Evolutionary conservation across 2,888 invertebrate species (phyloP), one percentile per base, ranked within the genome.

Genomic region (Drosophila fungiperda): DNA sequence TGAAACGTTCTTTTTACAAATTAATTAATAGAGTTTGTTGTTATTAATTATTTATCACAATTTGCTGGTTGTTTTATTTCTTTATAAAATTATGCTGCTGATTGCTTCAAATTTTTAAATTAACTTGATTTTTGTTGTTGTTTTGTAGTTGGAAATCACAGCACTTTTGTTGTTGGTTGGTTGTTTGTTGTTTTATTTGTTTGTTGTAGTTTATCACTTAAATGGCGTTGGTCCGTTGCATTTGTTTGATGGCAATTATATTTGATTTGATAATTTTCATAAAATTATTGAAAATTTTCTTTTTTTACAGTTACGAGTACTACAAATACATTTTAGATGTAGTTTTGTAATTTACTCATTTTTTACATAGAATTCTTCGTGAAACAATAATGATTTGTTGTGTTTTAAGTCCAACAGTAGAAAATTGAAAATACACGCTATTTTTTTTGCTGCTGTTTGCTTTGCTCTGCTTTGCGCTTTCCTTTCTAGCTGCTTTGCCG

Each of bases 171-270:
- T 78, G 73, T 81, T 80, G 65, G 52, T 68, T 71, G 72, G 72
- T 82, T 53, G 62, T 78, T 75, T 54, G 20, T 35, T 53, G 35
- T 29, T 50, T 82, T 52, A 57, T 77, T 74, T 50, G 15, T 35
- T 53, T 53, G 52, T 53, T 70, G 74, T 82, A 76, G 78, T 78
- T 68, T 90, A 90, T 89, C 90, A 90, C 90, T 90, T 90, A 78
- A 83, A 90, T 90, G 90, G 90, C 90, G 90, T 88, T 90, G 90
- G 89, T 90, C 90, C 90, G 90, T 90, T 90, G 80, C 89, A 89
- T 84, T 88, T 89, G 79, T 88, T 78, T 82, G 82, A 90, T 90
- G 89, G 89, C 89, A 90, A 90, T 77, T 76, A 68, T 83, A 68
- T 83, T 71, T 62, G 29, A 73, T 73, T 72, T 63, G 68, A 78